Conservation (phyloP, 1,140 invertebrate genomes). For the Brachionus asplanchnoidis region DNA sequence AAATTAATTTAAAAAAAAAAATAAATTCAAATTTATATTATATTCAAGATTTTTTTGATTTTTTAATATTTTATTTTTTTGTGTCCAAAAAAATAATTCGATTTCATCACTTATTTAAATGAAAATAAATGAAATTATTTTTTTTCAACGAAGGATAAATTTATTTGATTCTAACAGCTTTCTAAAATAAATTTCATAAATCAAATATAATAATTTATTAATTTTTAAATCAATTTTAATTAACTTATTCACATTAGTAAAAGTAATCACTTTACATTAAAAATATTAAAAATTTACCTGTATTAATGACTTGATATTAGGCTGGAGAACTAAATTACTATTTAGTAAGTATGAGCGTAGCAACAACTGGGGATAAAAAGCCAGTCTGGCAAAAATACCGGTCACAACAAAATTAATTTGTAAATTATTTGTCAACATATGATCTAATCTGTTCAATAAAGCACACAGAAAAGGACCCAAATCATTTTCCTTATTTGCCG, state of each 20-base stretch:
- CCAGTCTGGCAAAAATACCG: conserved; percentile 75
- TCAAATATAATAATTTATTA: no score
- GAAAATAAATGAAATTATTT: background rate
- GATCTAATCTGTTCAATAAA: conserved; percentile 74
- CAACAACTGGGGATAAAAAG: conserved; percentile 78
- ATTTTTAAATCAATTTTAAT: background rate
- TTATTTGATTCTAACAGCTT: no score
- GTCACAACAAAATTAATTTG: conserved; percentile 82
- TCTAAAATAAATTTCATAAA: background rate
- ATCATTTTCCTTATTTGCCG: conserved; percentile 6
- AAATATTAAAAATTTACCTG: conserved; percentile 62
- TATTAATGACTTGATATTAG: conserved; percentile 79
- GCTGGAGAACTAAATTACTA: conserved; percentile 76
- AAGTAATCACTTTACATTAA: background rate
- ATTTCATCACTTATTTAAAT: no score
- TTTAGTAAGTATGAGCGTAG: conserved; percentile 79
- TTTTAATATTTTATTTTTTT: no score
- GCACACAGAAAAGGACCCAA: conserved; percentile 75
- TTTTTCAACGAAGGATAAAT: background rate
- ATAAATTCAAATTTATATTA: no score
- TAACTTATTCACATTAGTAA: no score
- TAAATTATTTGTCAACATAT: conserved; percentile 76
- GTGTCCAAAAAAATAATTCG: no score
- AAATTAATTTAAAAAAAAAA: no score
- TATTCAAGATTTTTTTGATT: no score